Evolutionary conservation across 2,113 vertebrate species (phyloP).

Genomic region (Upupa epops): DNA sequence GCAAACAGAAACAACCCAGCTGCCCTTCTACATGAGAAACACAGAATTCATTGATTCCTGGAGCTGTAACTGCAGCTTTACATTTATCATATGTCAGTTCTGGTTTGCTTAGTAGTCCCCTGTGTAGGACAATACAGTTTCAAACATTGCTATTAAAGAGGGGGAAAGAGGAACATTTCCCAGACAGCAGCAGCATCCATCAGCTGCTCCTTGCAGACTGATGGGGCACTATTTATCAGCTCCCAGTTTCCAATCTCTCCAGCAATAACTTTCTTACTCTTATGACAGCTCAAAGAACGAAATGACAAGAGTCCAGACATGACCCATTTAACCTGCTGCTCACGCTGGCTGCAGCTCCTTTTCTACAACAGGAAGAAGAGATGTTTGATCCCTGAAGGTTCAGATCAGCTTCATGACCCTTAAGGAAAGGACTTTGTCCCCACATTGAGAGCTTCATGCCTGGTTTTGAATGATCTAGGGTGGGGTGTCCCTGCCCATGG

Average conservation of each 20-base stretch:
- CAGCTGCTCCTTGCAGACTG: neutral
- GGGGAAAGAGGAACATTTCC: constrained; percentile 8
- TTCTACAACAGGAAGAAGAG: neutral
- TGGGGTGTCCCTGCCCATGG: too few relatives aligned
- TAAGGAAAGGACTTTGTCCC: neutral
- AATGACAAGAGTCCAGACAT: neutral
- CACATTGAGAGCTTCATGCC: neutral
- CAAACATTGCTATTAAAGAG: constrained; percentile 36
- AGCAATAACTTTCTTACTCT: constrained; percentile 14
- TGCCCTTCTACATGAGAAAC: constrained; percentile 59
- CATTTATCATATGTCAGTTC: constrained; percentile 73
- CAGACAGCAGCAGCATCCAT: constrained; percentile 21
- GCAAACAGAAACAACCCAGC: constrained; percentile 54
- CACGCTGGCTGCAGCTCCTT: neutral
- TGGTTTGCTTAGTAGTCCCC: constrained; percentile 57
- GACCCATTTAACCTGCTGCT: neutral
- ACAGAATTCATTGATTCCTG: constrained; percentile 68
- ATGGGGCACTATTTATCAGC: neutral
- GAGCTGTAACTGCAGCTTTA: constrained; percentile 44
- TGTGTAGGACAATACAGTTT: constrained; percentile 32
- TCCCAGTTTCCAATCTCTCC: neutral
- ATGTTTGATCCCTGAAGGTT: neutral
- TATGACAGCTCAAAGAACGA: neutral
- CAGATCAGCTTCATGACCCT: neutral
- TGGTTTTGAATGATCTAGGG: neutral